Percentiles rank a stretch among this genome's conserved stretches.
Evolutionary conservation across 2,888 invertebrate species (phyloP).

Genomic region (Apocheima hispidaria): DNA sequence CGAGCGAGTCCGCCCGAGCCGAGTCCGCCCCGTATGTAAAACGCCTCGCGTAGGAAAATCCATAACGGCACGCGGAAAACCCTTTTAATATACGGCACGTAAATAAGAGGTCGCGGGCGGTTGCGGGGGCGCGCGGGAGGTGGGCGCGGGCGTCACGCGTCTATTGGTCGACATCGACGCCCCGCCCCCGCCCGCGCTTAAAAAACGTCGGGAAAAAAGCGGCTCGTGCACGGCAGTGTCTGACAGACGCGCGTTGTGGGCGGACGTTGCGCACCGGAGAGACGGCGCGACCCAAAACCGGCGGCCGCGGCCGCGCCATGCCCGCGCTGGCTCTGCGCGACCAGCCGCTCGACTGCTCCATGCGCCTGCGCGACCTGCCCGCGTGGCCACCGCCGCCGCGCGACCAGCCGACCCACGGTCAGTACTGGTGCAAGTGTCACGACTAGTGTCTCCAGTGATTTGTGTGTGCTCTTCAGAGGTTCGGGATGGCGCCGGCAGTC

Average conservation of each 20-base stretch:
- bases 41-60: conserved; percentile 77
- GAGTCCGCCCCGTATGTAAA: conserved; percentile 70
- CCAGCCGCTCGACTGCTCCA: conserved; percentile 91
- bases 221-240: conserved; percentile 77
- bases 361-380: conserved; percentile 84
- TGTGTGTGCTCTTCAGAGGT: conserved; percentile 12
- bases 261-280: conserved; percentile 71
- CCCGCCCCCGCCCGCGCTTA: conserved; percentile 74
- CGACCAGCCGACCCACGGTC: conserved; percentile 68
- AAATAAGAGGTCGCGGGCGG: conserved; percentile 72
- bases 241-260: conserved; percentile 76
- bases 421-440: conserved; percentile 54
- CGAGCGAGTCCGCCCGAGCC: conserved; percentile 24
- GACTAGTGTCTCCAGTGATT: conserved; percentile 23
- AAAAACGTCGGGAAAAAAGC: conserved; percentile 77
- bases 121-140: conserved; percentile 51
- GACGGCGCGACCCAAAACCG: conserved; percentile 82
- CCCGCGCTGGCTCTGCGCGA: conserved; percentile 88
- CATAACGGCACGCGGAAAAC: conserved; percentile 85
- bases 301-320: conserved; percentile 86
- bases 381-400: conserved; percentile 64
- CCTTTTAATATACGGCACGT: conserved; percentile 86
- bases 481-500: background rate
- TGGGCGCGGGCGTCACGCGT: conserved; percentile 54
- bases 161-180: conserved; percentile 71